phyloP scores from a whole-genome alignment of 2,797 vertebrate genomes.

The Anniella stebbinsi region DNA sequence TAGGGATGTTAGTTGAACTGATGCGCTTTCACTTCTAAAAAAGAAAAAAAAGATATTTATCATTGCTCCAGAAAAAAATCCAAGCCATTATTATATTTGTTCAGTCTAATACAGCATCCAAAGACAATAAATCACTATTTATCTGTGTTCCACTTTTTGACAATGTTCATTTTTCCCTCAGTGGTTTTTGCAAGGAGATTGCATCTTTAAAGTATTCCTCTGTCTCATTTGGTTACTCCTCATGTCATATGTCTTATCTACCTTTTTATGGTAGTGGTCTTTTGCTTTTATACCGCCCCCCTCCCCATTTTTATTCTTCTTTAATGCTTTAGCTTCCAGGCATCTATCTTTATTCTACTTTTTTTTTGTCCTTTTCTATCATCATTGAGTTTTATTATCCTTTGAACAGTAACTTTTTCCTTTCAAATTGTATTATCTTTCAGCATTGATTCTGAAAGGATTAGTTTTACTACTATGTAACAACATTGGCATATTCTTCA shows the following conservation, averaged over 20 bases:
- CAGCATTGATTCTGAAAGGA: conserved; percentile 7
- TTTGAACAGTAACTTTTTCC: conserved; percentile 32
- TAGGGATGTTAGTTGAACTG: not conserved
- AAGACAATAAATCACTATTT: conserved; percentile 21
- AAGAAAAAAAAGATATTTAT: not conserved
- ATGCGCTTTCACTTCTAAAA: not conserved
- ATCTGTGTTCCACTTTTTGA: conserved; percentile 32
- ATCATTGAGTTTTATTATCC: conserved; percentile 18
- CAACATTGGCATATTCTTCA: not conserved
- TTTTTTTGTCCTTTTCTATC: conserved; percentile 34
- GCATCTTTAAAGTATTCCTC: conserved; percentile 2
- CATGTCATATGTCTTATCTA: conserved; percentile 30
- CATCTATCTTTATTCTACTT: not conserved
- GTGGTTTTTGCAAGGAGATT: conserved; percentile 19
- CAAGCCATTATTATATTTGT: conserved; percentile 24
- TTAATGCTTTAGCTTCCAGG: conserved; percentile 17
- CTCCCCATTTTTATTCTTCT: conserved; percentile 22
- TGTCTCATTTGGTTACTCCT: conserved; percentile 42
- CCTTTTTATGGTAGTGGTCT: conserved; percentile 39
- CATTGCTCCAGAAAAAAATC: not conserved
- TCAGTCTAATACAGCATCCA: conserved; percentile 29
- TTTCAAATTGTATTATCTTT: conserved; percentile 25
- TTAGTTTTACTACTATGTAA: conserved; percentile 6
- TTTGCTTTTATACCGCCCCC: conserved; percentile 46
- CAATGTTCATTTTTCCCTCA: conserved; percentile 6